Evolutionary conservation across 2,888 invertebrate species (phyloP).

Genomic region (Nomada fucata): DNA sequence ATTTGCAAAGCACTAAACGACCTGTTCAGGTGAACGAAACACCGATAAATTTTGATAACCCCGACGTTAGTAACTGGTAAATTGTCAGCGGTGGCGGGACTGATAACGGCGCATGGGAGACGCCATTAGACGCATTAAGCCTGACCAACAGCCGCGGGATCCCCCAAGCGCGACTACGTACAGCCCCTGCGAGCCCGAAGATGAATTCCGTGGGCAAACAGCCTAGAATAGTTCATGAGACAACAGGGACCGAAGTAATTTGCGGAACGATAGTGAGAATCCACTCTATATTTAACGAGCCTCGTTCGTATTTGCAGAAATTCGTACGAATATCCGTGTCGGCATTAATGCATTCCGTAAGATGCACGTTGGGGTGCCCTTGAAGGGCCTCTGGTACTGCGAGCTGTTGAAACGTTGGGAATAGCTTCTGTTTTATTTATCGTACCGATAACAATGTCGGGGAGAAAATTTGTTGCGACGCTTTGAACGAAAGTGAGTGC

Average conservation of each 20-base stretch:
- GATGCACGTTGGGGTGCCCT: too few relatives aligned
- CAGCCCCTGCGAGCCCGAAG: conserved; percentile 50
- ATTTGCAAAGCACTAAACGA: conserved; percentile 44
- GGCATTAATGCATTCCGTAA: neutral
- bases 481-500: too few relatives aligned
- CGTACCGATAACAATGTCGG: too few relatives aligned
- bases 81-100: conserved; percentile 70
- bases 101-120: conserved; percentile 76
- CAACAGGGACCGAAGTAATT: conserved; percentile 57
- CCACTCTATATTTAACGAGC: conserved; percentile 27
- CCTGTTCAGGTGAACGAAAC: conserved; percentile 38
- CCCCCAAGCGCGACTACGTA: conserved; percentile 44
- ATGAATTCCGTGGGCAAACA: conserved; percentile 48
- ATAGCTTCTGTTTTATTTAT: neutral
- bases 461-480: too few relatives aligned
- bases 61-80: conserved; percentile 52
- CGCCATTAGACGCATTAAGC: conserved; percentile 78
- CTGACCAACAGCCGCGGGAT: conserved; percentile 72
- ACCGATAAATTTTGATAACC: conserved; percentile 73
- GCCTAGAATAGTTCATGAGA: conserved; percentile 55
- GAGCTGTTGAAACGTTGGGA: neutral
- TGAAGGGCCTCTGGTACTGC: neutral
- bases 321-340: conserved; percentile 12
- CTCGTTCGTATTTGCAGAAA: conserved; percentile 8
- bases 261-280: conserved; percentile 21